Percentiles rank a stretch among this genome's conserved stretches.
Conservation (phyloP, 2,888 invertebrate genomes). For the Hermaeophaga mercurialis region DNA sequence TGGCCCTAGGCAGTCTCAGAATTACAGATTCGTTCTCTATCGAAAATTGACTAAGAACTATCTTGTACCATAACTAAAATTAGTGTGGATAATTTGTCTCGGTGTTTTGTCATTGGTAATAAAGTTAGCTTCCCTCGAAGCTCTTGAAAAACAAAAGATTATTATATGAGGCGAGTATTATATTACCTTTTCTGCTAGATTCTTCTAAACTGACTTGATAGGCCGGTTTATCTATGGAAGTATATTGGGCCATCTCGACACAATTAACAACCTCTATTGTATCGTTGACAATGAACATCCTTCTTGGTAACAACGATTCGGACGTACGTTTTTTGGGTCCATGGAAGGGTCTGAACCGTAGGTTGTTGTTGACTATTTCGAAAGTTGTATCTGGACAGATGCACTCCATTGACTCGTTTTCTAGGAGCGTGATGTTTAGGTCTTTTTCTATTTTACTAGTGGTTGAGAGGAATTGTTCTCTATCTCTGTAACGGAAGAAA, state of each 20-base stretch:
- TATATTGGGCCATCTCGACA: constrained; percentile 41
- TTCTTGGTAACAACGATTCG: constrained; percentile 66
- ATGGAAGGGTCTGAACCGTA: constrained; percentile 61
- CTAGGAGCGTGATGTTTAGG: constrained; percentile 39
- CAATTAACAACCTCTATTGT: constrained; percentile 70
- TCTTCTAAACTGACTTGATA: constrained; percentile 42
- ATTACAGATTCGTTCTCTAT: too few species aligned
- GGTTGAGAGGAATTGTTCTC: constrained; percentile 31
- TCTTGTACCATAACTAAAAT: too few species aligned
- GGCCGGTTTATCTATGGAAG: constrained; percentile 43
- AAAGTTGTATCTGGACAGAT: constrained; percentile 74
- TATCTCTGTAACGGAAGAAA: constrained; percentile 31
- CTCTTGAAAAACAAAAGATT: too few species aligned
- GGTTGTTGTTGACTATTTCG: constrained; percentile 68
- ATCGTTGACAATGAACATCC: constrained; percentile 74
- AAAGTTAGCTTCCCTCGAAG: too few species aligned
- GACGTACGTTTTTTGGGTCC: constrained; percentile 52
- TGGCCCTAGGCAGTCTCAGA: too few species aligned
- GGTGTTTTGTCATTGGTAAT: too few species aligned
- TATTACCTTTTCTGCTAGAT: constrained; percentile 40
- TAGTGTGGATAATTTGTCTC: too few species aligned
- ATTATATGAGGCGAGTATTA: too few species aligned
- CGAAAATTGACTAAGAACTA: too few species aligned
- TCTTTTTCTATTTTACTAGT: constrained; percentile 41
- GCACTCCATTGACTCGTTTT: constrained; percentile 59